Base-by-base conservation (phyloP, 2,797 vertebrate genomes). In the Falco rusticolus region DNA sequence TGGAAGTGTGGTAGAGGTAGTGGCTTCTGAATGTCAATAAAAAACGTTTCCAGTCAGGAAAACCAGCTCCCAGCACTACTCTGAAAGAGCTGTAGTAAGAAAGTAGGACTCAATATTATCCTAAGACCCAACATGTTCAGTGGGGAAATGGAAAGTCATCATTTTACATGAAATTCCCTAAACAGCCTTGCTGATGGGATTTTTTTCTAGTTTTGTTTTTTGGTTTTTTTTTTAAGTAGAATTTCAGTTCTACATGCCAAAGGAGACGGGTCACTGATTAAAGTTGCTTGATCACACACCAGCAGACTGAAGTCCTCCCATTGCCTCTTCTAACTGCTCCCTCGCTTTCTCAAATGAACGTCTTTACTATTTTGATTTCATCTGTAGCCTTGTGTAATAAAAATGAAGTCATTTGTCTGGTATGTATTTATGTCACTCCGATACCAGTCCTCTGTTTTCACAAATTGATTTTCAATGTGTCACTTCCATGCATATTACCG, bases 321-420 rank as follows among this genome's bases (percentile, higher is more conserved):
- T 17, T 56, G 77, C 41, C 66, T 50, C 7, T 41, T 72, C 47
- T 64, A 81, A 90, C 45, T 63, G 16, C 43, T 75, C 39, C 50
- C 33, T 81, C 39, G 56, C 54, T 72, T 81, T 90, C 75, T 81
- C 69, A 95, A 37, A 83, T 29, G 78, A 74, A 87, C 59, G 5
- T 82, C 75, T 84, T 92, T 60, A 88, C 39, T 96, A 69, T 90
- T 96, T 93, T 92, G 64, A 90, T 63, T 87, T 93, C 28, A 86
- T 94, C 37, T 54, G 39, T 65, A 92, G 34, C 24, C 82, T 89
- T 81, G 41, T 84, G 76, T 66, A 95, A 94, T 33, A 79, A 79
- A 93, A 89, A 47, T 39, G 8, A 95, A 96, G 84, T 91, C 6
- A 95, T 95, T 89, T 94, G 85, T 97, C 93, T 94, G 96, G 93